These are phyloP conservation scores for Sialia sialis DNA, from an alignment of 2,113 vertebrate genomes.

Conservation along the genomic window DNA sequence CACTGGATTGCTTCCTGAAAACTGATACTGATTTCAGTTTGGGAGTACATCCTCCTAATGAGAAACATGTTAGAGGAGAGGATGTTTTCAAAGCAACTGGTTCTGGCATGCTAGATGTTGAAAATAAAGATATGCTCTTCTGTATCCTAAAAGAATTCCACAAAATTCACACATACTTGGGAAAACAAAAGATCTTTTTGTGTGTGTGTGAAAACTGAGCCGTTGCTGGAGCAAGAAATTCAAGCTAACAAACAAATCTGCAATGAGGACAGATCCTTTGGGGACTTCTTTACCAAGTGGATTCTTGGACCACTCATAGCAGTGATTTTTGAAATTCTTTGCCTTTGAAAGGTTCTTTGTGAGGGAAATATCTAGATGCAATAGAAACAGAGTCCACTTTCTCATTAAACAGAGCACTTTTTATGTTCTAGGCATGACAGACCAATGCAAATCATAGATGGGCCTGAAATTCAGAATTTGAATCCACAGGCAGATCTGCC, in stretches of 20 bases:
- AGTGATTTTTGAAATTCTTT: conserved; percentile 55
- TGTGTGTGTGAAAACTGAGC: not conserved
- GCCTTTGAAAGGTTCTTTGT: conserved; percentile 63
- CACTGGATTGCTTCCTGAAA: not conserved
- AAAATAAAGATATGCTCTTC: not conserved
- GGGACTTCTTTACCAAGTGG: not conserved
- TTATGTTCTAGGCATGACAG: not conserved
- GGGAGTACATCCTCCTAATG: not conserved
- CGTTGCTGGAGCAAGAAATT: not conserved
- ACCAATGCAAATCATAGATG: not conserved
- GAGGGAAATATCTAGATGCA: not conserved
- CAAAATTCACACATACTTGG: conserved; percentile 28
- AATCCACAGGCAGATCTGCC: not conserved
- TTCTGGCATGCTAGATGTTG: not conserved
- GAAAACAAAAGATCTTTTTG: conserved; percentile 44
- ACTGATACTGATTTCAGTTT: not conserved
- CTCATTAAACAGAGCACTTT: not conserved
- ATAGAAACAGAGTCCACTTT: not conserved
- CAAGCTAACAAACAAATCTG: not conserved
- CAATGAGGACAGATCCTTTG: not conserved
- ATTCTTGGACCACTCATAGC: conserved; percentile 8
- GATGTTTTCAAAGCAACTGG: not conserved
- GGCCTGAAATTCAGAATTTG: not conserved
- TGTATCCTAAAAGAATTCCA: not conserved
- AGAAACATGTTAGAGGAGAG: not conserved